Conservation (phyloP, 2,888 invertebrate genomes). For the Zaprionus obscuricornis region DNA sequence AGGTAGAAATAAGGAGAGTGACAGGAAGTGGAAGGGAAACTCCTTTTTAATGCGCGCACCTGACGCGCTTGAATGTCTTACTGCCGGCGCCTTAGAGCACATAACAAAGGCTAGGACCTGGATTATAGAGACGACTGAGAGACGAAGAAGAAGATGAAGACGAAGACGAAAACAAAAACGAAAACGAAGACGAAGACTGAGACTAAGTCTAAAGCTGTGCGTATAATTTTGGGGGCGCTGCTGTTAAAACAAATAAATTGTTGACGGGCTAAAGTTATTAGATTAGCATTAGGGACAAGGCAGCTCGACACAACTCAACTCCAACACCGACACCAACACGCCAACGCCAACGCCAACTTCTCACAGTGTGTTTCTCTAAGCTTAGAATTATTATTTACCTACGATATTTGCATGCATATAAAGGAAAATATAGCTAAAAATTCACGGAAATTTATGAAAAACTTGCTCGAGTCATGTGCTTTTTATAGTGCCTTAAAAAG, state of each 20-base stretch:
- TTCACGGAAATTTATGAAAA: conserved; percentile 43
- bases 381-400: conserved; percentile 74
- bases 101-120: conserved; percentile 40
- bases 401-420: conserved; percentile 71
- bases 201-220: conserved; percentile 29
- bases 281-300: conserved; percentile 72
- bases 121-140: conserved; percentile 45
- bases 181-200: neutral
- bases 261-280: conserved; percentile 75
- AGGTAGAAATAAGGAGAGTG: neutral
- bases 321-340: no score
- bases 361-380: conserved; percentile 43
- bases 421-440: conserved; percentile 49
- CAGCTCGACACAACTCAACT: neutral
- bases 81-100: conserved; percentile 31
- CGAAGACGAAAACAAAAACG: no score
- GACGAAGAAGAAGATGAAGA: no score
- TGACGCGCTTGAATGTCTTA: conserved; percentile 72
- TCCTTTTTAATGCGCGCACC: conserved; percentile 73
- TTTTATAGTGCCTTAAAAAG: conserved; percentile 60
- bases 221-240: conserved; percentile 76
- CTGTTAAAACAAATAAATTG: conserved; percentile 76
- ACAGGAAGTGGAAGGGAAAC: neutral
- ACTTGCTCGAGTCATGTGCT: conserved; percentile 58
- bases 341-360: no score